phyloP scores from a whole-genome alignment of 1,140 invertebrate species.

The Rhopalosiphum maidis region DNA sequence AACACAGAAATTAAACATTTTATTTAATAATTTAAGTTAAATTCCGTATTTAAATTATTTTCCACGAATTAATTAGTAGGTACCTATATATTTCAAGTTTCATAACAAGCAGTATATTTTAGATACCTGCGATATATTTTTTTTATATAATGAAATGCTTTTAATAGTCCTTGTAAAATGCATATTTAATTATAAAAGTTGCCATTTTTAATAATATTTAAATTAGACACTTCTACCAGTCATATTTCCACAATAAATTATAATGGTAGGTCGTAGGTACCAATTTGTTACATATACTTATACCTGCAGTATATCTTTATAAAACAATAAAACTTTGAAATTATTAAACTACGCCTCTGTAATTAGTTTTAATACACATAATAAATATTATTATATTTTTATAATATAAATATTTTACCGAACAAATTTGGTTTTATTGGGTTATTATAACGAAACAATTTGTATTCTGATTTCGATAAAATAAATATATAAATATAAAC shows the following conservation, averaged over 20 bases:
- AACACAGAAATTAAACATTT: background rate
- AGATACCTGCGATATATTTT: background rate
- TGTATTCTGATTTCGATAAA: background rate
- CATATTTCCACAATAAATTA: background rate
- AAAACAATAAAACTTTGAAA: background rate
- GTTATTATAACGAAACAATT: background rate
- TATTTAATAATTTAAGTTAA: background rate
- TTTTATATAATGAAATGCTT: background rate
- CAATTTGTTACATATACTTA: background rate
- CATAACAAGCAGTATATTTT: background rate
- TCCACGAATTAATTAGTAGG: background rate
- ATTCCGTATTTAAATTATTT: background rate
- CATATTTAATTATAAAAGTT: background rate
- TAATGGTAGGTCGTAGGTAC: background rate
- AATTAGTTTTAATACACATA: background rate
- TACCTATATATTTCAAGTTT: background rate
- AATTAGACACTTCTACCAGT: background rate
- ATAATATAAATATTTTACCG: background rate
- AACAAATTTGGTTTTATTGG: background rate
- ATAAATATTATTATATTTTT: background rate
- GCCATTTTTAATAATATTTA: background rate
- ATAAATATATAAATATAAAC: too few relatives aligned
- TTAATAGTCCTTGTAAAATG: background rate
- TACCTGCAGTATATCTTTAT: background rate
- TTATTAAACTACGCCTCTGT: background rate